These are phyloP conservation scores for Nipponia nippon DNA, from an alignment of 2,113 vertebrate genomes.

Conservation along the genomic window DNA sequence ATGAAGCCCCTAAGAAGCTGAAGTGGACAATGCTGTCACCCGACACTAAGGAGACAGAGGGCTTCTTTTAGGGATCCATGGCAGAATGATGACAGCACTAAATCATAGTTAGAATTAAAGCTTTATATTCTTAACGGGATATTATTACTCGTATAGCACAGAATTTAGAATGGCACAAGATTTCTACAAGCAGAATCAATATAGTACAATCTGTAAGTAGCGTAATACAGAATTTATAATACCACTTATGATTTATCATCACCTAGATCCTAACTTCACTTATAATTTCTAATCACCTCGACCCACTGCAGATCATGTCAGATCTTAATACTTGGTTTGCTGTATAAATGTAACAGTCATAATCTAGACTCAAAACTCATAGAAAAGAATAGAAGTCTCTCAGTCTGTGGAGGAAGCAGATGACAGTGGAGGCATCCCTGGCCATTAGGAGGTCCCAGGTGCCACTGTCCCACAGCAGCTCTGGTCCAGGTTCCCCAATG, in stretches of 20 bases:
- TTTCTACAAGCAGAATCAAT: background rate
- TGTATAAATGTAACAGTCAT: background rate
- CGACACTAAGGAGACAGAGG: fast-evolving
- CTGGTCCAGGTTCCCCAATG: background rate
- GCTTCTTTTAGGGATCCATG: background rate
- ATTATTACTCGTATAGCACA: background rate
- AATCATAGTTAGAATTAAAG: background rate
- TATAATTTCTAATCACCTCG: background rate
- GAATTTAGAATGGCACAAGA: background rate
- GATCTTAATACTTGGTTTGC: background rate
- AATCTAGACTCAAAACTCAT: background rate
- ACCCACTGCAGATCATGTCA: background rate
- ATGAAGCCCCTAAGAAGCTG: background rate
- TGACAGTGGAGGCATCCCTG: background rate
- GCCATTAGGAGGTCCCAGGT: fast-evolving
- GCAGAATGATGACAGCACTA: background rate
- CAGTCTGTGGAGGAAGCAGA: fast-evolving
- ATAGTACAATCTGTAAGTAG: background rate
- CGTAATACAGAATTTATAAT: background rate
- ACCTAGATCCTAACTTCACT: background rate
- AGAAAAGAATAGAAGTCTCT: background rate
- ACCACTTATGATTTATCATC: background rate
- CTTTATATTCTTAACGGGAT: background rate
- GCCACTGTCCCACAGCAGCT: background rate
- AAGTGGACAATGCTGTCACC: background rate